These are phyloP conservation scores for Mesocricetus auratus DNA, from an alignment of 2,113 vertebrate species.

Conservation along the genomic window DNA sequence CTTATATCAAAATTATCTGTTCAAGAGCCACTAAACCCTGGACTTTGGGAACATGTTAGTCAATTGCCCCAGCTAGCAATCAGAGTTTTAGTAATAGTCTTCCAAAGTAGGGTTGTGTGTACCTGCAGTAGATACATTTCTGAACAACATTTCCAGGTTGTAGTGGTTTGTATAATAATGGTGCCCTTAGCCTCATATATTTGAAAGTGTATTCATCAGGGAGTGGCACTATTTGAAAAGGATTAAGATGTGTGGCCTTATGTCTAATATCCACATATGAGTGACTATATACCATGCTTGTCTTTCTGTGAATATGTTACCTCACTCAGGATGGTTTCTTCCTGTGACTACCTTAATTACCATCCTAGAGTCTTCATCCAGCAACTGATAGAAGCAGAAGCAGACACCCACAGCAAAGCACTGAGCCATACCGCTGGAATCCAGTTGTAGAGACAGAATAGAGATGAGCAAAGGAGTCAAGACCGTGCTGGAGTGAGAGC, in stretches of 20 bases:
- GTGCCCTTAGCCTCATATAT: neutral
- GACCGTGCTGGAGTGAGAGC: no score
- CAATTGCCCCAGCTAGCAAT: neutral
- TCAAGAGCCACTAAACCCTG: neutral
- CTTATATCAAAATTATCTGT: neutral
- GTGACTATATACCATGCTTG: no score
- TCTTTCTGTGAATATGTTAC: no score
- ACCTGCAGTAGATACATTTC: neutral
- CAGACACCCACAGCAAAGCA: no score
- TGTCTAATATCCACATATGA: no score
- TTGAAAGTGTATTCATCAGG: neutral
- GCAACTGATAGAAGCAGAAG: no score
- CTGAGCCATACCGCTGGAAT: no score
- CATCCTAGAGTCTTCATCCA: no score
- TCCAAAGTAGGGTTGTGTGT: accelerated
- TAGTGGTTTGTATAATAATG: neutral
- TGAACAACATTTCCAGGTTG: neutral
- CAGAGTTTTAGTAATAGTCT: neutral
- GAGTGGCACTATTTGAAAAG: neutral
- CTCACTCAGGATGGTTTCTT: no score
- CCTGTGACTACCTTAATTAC: no score
- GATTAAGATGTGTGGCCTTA: neutral
- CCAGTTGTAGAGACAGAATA: no score
- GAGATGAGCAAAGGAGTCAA: no score
- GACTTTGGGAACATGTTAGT: neutral